These are phyloP conservation scores for Eulemur rubriventer DNA, from an alignment of 2,797 vertebrate species.

Conservation along the genomic window DNA sequence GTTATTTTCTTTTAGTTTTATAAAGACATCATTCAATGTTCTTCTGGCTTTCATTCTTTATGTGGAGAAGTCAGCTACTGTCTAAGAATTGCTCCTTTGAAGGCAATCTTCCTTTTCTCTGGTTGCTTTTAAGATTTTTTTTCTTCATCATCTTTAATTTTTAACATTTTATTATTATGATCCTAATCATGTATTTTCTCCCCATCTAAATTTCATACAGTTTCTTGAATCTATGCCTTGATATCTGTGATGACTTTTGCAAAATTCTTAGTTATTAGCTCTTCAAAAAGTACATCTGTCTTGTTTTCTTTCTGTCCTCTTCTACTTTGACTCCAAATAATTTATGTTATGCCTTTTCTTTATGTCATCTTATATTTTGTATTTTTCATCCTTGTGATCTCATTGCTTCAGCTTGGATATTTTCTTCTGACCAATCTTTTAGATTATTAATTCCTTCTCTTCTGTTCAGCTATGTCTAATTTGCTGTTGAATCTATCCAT, in stretches of 20 bases:
- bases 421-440: not conserved
- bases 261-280: not conserved
- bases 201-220: not conserved
- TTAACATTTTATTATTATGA: not conserved
- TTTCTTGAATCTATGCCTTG: not conserved
- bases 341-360: not conserved
- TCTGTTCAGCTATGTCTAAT: not conserved
- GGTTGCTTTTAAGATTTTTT: not conserved
- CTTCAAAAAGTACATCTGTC: not conserved
- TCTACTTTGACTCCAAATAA: not conserved
- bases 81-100: not conserved
- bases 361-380: not conserved
- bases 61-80: not conserved
- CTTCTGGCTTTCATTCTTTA: not conserved
- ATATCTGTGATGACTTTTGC: not conserved
- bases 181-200: not conserved
- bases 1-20: not conserved
- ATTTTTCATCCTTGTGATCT: not conserved
- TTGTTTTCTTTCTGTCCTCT: not conserved
- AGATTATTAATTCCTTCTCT: not conserved
- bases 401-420: not conserved
- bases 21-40: conserved; percentile 15
- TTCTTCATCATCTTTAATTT: not conserved
- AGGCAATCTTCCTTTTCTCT: not conserved
- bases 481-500: not conserved